Base-by-base conservation (phyloP, 1,140 invertebrate species). In the Antheraea pernyi region DNA sequence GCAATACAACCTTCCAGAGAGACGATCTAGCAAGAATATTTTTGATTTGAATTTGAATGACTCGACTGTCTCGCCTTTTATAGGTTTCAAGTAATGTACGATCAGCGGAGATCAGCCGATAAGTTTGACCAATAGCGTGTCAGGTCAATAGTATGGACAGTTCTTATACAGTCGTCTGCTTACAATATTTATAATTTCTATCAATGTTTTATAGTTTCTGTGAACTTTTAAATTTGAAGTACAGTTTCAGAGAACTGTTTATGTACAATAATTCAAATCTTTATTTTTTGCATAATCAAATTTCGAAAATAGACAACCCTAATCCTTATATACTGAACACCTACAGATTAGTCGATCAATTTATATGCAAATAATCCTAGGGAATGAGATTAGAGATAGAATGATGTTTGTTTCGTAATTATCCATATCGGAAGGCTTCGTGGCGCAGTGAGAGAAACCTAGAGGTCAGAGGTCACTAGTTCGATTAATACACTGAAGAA, bases 331-430 rank as follows among this genome's bases (percentile, higher is more conserved):
- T 16, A 53, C 11, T n/a, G 46, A 53, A 53, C 46, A 53, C 46
- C 46, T 13, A 53, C 46, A 53, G 46, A 16, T 11, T 53, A 2
- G 16, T 11, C 5, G 46, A 53, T 16, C 46, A 16, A 53, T 53
- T 53, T 53, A 53, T 53, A 53, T 53, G 46, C 46, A 53, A 53
- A 53, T 53, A 13, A 53, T 53, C 0, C 16, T 53, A 53, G 46
- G 46, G 46, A 53, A 11, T 53, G 6, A 13, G 6, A 53, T 53
- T 53, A 53, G 46, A 53, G 11, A 53, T 53, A 53, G 46, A 53
- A 53, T 53, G 13, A 53, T 53, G 46, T 53, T 53, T 53, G 46
- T 53, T 53, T 53, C 46, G 46, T 53, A 53, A 53, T 53, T 53
- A 53, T 42, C 39, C 7, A 2, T 11, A 11, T 53, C 13, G 46